Conservation (phyloP, 2,888 invertebrate genomes). For the Magallana nippona region DNA sequence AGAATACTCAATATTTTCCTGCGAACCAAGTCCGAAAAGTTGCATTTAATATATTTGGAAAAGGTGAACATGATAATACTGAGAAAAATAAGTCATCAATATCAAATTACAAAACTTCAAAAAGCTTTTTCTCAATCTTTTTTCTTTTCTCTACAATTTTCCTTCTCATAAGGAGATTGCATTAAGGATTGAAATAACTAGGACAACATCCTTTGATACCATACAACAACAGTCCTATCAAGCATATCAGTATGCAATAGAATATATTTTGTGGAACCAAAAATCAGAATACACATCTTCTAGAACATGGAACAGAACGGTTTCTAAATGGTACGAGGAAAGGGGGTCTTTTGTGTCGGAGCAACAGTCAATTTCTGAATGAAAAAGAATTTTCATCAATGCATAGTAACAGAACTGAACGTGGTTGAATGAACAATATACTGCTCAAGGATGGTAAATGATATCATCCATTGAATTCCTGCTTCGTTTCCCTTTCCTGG, state of each 20-base stretch:
- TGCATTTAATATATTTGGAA: background rate
- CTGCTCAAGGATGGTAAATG: background rate
- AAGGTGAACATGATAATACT: background rate
- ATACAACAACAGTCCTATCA: background rate
- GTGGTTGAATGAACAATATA: slow-evolving; percentile 2
- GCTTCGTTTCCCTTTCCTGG: background rate
- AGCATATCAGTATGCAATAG: background rate
- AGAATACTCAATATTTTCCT: too few species aligned
- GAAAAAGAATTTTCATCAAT: background rate
- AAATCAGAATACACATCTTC: background rate
- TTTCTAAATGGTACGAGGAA: background rate
- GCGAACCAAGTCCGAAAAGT: too few species aligned
- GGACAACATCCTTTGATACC: background rate
- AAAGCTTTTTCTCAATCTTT: too few species aligned
- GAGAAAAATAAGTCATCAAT: background rate
- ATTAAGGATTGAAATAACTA: background rate
- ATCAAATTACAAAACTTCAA: too few species aligned
- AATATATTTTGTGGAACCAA: background rate
- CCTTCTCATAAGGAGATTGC: too few species aligned
- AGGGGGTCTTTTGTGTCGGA: background rate
- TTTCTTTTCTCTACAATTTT: too few species aligned
- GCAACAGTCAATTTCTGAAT: background rate
- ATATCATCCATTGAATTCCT: background rate
- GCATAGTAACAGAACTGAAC: background rate
- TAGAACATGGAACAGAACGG: slow-evolving; percentile 3